These are phyloP conservation scores for Chaenogobius annularis DNA, from an alignment of 2,113 vertebrate species.

Conservation along the genomic window DNA sequence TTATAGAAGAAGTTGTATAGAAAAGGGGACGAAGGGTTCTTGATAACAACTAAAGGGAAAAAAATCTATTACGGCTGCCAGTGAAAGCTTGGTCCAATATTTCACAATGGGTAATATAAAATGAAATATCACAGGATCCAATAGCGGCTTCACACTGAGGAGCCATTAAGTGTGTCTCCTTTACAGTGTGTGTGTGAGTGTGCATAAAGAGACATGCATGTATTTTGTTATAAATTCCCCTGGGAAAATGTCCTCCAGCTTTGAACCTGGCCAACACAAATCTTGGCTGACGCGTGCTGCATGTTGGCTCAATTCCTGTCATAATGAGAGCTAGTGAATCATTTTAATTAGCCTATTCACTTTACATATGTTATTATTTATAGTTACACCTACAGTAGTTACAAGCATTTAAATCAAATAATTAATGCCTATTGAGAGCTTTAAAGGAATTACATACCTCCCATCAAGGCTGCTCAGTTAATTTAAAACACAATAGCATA, in stretches of 20 bases:
- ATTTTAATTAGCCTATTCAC: conserved; percentile 37
- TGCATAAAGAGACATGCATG: conserved; percentile 13
- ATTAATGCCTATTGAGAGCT: not conserved
- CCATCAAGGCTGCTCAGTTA: not conserved
- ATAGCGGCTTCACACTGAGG: not conserved
- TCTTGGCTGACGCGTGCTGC: conserved; percentile 25
- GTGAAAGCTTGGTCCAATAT: not conserved
- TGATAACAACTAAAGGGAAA: not conserved
- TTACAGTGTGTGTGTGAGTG: conserved; percentile 9
- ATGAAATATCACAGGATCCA: not conserved
- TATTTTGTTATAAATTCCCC: conserved; percentile 23
- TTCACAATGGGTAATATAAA: not conserved
- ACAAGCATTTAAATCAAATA: not conserved
- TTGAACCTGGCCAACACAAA: conserved; percentile 14
- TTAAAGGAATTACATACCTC: not conserved
- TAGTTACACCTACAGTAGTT: not conserved
- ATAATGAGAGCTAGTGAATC: conserved; percentile 24
- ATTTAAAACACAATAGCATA: not conserved
- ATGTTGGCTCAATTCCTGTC: conserved; percentile 7
- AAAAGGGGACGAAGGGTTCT: not conserved
- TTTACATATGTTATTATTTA: conserved; percentile 3
- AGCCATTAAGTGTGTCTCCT: conserved; percentile 3
- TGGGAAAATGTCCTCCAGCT: conserved; percentile 12
- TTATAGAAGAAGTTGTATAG: not conserved
- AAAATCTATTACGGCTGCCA: not conserved